phyloP scores from a whole-genome alignment of 2,113 vertebrate species.

The Peromyscus polionotus region DNA sequence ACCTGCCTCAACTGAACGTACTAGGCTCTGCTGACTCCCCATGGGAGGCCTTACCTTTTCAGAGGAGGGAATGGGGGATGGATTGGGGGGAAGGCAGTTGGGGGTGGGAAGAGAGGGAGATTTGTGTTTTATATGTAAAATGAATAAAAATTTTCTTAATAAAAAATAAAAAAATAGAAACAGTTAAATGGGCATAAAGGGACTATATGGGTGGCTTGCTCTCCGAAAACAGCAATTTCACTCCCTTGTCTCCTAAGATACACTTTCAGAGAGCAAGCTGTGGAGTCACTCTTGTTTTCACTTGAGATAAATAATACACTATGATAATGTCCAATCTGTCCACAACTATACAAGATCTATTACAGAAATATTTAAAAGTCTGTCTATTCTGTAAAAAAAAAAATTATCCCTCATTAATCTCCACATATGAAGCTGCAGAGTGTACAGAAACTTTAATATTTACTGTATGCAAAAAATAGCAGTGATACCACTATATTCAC shows the following conservation, averaged over 20 bases:
- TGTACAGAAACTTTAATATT: conserved; percentile 9
- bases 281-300: not conserved
- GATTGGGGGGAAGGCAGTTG: too few species aligned
- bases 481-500: not conserved
- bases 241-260: not conserved
- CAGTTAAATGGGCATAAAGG: not conserved
- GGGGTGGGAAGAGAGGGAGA: too few species aligned
- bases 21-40: too few species aligned
- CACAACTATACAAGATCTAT: not conserved
- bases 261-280: not conserved
- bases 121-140: too few species aligned
- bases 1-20: too few species aligned
- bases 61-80: too few species aligned
- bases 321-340: not conserved
- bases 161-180: conserved; percentile 32
- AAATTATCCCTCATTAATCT: conserved; percentile 17
- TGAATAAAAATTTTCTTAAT: too few species aligned
- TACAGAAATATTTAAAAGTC: not conserved
- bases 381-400: not conserved
- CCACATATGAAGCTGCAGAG: not conserved
- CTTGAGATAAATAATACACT: not conserved
- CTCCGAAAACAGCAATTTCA: not conserved
- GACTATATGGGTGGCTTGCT: not conserved
- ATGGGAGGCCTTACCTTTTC: too few species aligned
- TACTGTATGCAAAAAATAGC: not conserved